phyloP scores from a whole-genome alignment of 2,113 vertebrate genomes.

The Eptatretus burgeri region DNA sequence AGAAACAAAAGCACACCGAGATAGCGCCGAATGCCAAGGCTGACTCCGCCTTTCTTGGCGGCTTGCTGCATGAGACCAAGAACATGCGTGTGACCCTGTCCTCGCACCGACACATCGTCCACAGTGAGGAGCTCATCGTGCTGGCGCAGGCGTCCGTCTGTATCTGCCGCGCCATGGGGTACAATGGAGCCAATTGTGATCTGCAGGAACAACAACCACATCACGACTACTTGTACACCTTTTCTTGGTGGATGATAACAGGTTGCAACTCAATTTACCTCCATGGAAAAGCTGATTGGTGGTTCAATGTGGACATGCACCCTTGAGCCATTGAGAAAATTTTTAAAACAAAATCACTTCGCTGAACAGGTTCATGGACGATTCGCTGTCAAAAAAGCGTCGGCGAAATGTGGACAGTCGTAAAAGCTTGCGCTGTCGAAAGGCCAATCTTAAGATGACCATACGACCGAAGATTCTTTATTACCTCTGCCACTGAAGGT shows the following conservation, averaged over 20 bases:
- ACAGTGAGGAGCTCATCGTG: slow-evolving; percentile 78
- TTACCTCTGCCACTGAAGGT: too few species aligned
- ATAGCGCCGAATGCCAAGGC: slow-evolving; percentile 63
- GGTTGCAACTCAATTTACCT: slow-evolving; percentile 10
- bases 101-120: slow-evolving; percentile 61
- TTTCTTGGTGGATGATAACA: slow-evolving; percentile 3
- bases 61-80: slow-evolving; percentile 91
- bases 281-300: slow-evolving; percentile 12
- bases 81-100: slow-evolving; percentile 83
- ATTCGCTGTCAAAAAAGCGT: too few species aligned
- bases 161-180: slow-evolving; percentile 74
- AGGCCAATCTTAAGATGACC: too few species aligned
- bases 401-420: too few species aligned
- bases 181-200: slow-evolving; percentile 88
- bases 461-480: too few species aligned
- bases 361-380: neutral
- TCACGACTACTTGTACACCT: neutral
- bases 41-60: slow-evolving; percentile 68
- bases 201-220: slow-evolving; percentile 17
- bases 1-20: slow-evolving; percentile 21
- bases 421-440: too few species aligned
- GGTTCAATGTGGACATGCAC: slow-evolving; percentile 9
- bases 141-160: slow-evolving; percentile 66
- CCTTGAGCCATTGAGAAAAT: neutral
- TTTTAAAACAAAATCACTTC: neutral